A percentile compares a stretch with the other conserved stretches of the same genome.
phyloP scores from a whole-genome alignment of 1,140 invertebrate genomes.

The Sitobion miscanthi region DNA sequence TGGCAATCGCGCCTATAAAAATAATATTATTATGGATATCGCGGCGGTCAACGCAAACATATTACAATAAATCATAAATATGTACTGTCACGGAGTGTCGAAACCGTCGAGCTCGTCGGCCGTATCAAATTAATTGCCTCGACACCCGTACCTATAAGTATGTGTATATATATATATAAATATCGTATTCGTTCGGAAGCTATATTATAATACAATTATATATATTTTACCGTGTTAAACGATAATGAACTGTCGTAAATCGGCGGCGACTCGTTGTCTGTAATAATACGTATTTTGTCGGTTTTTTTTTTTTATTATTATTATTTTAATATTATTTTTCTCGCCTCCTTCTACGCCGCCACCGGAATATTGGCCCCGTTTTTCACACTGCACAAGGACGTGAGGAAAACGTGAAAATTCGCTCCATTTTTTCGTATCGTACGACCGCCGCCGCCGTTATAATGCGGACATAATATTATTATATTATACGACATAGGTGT shows the following conservation, averaged over 20 bases:
- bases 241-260: constrained; percentile 19
- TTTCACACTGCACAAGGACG: background rate
- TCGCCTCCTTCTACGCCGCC: background rate
- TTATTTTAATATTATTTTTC: background rate
- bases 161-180: background rate
- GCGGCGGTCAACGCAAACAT: background rate
- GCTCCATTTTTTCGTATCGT: background rate
- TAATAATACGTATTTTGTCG: background rate
- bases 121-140: constrained; percentile 42
- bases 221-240: constrained; percentile 41
- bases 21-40: background rate
- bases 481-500: too few relatives aligned
- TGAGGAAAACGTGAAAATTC: background rate
- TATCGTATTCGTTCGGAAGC: background rate
- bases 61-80: background rate
- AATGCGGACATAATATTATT: background rate
- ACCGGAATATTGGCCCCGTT: background rate
- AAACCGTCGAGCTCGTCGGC: background rate
- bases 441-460: too few relatives aligned
- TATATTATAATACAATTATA: background rate
- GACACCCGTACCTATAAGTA: background rate
- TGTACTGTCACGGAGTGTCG: constrained; percentile 3
- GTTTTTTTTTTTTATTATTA: background rate
- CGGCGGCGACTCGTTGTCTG: background rate
- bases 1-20: background rate